Conservation (phyloP, 2,888 invertebrate genomes). For the Pseudococcus jackbeardsleyi region DNA sequence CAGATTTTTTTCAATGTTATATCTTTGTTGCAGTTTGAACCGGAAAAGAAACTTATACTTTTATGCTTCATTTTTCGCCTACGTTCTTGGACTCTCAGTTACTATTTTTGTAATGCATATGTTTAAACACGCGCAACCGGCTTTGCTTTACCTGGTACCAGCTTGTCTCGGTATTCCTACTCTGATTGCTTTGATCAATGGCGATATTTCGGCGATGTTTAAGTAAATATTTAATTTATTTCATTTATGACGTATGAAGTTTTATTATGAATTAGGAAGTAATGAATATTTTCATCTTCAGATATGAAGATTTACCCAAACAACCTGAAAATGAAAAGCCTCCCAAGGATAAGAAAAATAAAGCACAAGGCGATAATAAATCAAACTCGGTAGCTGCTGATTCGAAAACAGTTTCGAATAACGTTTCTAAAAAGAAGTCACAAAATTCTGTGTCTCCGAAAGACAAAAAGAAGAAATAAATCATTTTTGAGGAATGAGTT, state of each 20-base stretch:
- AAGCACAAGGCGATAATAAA: conserved; percentile 42
- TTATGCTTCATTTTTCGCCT: conserved; percentile 91
- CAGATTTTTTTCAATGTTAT: neutral
- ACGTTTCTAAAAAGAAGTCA: conserved; percentile 45
- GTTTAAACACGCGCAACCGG: conserved; percentile 98
- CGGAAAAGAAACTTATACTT: conserved; percentile 88
- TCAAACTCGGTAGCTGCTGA: neutral
- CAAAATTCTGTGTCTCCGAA: conserved; percentile 36
- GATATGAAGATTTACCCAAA: conserved; percentile 62
- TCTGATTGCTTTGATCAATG: conserved; percentile 86
- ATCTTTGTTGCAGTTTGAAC: conserved; percentile 75
- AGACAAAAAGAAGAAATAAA: conserved; percentile 45
- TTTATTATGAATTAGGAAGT: neutral
- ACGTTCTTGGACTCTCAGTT: conserved; percentile 90
- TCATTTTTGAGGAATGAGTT: neutral
- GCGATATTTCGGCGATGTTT: conserved; percentile 90
- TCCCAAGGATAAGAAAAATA: conserved; percentile 53
- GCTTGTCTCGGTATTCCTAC: conserved; percentile 94
- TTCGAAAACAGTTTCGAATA: neutral
- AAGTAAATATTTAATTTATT: conserved; percentile 75
- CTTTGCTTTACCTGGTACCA: conserved; percentile 95
- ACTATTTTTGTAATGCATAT: conserved; percentile 98
- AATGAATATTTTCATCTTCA: neutral
- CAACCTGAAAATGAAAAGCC: conserved; percentile 48
- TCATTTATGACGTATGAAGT: neutral